Conservation (phyloP, 2,888 invertebrate species). For the Clistopyga incitator region DNA sequence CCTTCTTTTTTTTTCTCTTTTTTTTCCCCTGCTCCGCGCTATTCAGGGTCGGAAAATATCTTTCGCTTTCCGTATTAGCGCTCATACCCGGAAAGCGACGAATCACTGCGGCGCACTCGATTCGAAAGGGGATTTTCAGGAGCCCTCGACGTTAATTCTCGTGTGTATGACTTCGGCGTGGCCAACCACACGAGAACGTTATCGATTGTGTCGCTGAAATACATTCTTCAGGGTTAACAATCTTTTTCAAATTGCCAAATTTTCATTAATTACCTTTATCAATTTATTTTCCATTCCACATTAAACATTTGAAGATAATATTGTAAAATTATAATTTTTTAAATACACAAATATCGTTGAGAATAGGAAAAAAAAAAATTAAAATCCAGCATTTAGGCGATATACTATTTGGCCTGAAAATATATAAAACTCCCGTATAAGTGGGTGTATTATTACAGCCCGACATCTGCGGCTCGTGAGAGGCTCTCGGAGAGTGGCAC, state of each 20-base stretch:
- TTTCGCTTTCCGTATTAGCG: slow-evolving; percentile 72
- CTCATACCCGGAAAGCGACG: slow-evolving; percentile 10
- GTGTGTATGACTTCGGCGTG: neutral
- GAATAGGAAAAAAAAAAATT: neutral
- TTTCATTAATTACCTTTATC: too few relatives aligned
- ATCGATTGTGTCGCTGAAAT: neutral
- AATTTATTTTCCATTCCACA: too few relatives aligned
- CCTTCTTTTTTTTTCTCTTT: too few relatives aligned
- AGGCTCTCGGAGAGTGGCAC: slow-evolving; percentile 77
- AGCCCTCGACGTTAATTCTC: slow-evolving; percentile 10
- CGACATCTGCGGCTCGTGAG: slow-evolving; percentile 53
- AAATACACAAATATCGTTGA: neutral
- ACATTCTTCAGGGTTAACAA: neutral
- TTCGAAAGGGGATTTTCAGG: neutral
- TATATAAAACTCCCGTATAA: slow-evolving; percentile 44
- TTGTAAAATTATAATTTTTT: too few relatives aligned
- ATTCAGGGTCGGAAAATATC: slow-evolving; percentile 78
- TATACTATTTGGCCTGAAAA: slow-evolving; percentile 11
- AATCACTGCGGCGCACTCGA: neutral
- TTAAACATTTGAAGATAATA: too few relatives aligned
- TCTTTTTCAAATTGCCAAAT: neutral
- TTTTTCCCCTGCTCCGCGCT: slow-evolving; percentile 49
- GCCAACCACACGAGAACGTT: neutral
- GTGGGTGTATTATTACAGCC: slow-evolving; percentile 50
- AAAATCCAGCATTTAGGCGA: slow-evolving; percentile 3